A percentile compares a stretch with the other conserved stretches of the same genome.
Conservation (phyloP, 1,140 invertebrate species). For the Pogonomyrmex californicus region DNA sequence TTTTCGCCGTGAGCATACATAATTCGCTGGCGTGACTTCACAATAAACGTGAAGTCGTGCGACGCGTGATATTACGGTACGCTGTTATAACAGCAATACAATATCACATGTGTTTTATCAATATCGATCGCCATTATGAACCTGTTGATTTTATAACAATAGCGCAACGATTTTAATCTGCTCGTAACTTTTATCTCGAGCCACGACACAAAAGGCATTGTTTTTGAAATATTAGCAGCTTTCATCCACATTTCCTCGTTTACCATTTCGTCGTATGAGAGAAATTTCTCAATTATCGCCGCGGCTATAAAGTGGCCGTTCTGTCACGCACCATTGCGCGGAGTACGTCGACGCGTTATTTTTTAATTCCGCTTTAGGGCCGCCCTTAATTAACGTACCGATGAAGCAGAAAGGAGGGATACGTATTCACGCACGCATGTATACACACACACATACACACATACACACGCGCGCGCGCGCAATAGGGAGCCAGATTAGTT, state of each 20-base stretch:
- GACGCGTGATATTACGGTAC: neutral
- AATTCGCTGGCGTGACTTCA: neutral
- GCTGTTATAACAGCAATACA: conserved; percentile 7
- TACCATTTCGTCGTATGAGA: conserved; percentile 43
- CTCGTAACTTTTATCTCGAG: neutral
- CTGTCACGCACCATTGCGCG: conserved; percentile 48
- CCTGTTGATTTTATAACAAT: neutral
- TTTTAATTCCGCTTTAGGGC: conserved; percentile 71
- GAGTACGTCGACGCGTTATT: conserved; percentile 77
- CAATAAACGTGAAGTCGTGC: neutral
- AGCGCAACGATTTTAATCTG: neutral
- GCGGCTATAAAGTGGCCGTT: conserved; percentile 49
- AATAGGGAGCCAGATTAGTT: conserved; percentile 72
- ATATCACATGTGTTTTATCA: conserved; percentile 2
- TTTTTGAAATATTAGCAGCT: conserved; percentile 10
- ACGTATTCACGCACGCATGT: neutral
- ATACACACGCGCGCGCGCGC: too few relatives aligned
- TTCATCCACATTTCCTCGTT: conserved; percentile 27
- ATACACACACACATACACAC: neutral
- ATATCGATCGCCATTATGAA: neutral
- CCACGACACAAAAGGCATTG: neutral
- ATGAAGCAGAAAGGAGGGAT: conserved; percentile 64
- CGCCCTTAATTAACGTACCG: conserved; percentile 73
- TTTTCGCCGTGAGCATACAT: neutral
- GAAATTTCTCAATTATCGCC: conserved; percentile 66